A percentile compares a stretch with the other conserved stretches of the same genome.
Evolutionary conservation across 2,888 invertebrate species (phyloP).

Genomic region (Leptopilina syphax): DNA sequence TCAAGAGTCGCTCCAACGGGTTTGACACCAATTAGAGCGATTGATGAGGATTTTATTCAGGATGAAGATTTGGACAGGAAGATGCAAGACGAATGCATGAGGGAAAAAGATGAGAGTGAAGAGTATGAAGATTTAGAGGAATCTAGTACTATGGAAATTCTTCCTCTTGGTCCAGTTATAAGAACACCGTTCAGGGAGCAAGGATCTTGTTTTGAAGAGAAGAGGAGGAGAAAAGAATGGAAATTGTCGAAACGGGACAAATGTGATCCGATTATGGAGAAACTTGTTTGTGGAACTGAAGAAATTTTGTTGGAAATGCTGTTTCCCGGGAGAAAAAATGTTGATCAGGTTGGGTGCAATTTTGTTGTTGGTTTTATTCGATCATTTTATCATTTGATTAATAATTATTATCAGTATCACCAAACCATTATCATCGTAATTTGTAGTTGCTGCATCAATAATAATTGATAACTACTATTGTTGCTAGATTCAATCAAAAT

Average conservation of each 20-base stretch:
- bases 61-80: constrained; percentile 56
- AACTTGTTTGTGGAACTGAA: constrained; percentile 65
- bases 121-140: constrained; percentile 11
- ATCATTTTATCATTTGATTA: background rate
- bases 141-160: constrained; percentile 58
- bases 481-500: too few relatives aligned
- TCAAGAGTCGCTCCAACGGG: constrained; percentile 66
- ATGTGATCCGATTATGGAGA: constrained; percentile 58
- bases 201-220: constrained; percentile 58
- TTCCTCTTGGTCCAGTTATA: constrained; percentile 71
- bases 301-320: constrained; percentile 68
- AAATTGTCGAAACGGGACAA: constrained; percentile 54
- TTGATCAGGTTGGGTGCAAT: constrained; percentile 8
- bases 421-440: too few relatives aligned
- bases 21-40: constrained; percentile 70
- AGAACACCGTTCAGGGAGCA: constrained; percentile 63
- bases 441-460: too few relatives aligned
- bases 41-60: constrained; percentile 68
- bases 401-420: too few relatives aligned
- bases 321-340: constrained; percentile 59
- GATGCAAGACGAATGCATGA: constrained; percentile 51
- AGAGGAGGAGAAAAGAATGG: constrained; percentile 55
- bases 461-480: too few relatives aligned
- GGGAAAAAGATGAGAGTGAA: constrained; percentile 25
- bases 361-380: background rate